Evolutionary conservation across 2,113 vertebrate genomes (phyloP).

Genomic region (Muntiacus muntjak): DNA sequence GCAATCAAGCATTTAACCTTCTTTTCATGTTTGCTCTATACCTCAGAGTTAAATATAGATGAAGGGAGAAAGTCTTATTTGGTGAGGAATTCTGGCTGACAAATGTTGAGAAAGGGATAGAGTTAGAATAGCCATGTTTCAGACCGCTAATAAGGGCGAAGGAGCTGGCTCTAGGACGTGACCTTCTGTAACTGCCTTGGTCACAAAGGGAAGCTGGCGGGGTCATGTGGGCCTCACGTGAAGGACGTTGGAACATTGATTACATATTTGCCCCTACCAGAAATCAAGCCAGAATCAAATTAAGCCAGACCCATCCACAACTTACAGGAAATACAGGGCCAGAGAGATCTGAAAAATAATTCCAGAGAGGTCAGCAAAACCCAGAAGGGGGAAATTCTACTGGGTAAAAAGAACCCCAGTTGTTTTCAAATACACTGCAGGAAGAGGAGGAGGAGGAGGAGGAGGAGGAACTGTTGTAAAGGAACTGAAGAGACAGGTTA

Average conservation of each 20-base stretch:
- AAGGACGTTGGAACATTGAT: background rate
- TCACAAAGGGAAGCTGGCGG: background rate
- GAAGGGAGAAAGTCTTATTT: background rate
- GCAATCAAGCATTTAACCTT: rapidly evolving
- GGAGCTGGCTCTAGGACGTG: background rate
- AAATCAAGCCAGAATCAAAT: background rate
- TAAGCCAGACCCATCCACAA: too few species aligned
- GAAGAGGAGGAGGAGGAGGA: background rate
- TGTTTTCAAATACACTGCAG: background rate
- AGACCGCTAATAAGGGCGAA: rapidly evolving
- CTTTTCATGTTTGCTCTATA: rapidly evolving
- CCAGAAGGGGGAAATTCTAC: background rate
- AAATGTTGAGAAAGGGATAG: background rate
- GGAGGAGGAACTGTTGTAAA: background rate
- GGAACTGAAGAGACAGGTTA: background rate
- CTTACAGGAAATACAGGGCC: background rate
- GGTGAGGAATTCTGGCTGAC: background rate
- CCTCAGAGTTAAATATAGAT: background rate
- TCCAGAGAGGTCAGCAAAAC: background rate
- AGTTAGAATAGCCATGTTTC: background rate
- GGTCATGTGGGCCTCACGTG: rapidly evolving
- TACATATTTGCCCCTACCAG: background rate
- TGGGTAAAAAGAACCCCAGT: background rate
- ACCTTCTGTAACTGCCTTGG: background rate
- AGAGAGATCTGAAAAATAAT: background rate